Base-by-base conservation (phyloP, 2,888 invertebrate species). In the Bursaphelenchus okinawaensis region DNA sequence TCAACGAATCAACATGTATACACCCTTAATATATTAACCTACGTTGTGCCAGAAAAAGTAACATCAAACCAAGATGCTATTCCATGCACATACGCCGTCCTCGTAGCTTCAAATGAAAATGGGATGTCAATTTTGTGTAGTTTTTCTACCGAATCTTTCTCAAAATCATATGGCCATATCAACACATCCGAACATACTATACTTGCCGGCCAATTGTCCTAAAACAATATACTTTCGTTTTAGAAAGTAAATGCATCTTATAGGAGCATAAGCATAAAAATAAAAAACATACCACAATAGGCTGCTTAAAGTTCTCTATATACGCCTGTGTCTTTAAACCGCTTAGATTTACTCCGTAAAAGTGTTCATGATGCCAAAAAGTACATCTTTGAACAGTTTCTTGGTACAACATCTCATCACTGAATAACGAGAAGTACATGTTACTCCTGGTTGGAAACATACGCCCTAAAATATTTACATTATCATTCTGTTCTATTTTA, bases 41-140 rank as follows among this genome's bases (percentile, higher is more conserved):
- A 85, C 85, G 78, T 81, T 59, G 81, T 75, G 40, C 96, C 95
- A 66, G 91, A 89, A 85, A 98, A 96, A 72, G 94, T 90, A 24
- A 96, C 95, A 85, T 98, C 95, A 84, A 98, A 98, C 73, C 98
- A 98, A 86, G 98, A 96, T 20, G 96, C 96, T 71, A 98, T 86
- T 0, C 96, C 96, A 81, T 98, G 96, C 74, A 95, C 91, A 58
- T 92, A 91, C 26, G 93, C 94, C 0, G 93, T 90, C 84, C 93
- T 91, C 75, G 91, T 87, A 75, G 94, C 87, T 79, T 90, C 90
- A 86, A 94, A 96, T 84, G 91, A 90, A 70, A 96, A 88, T 55
- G 95, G 94, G 79, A 98, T 91, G 84, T 93, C 91, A 83, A 98
- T 95, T 80, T 89, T 88, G 84, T 96, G 93, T 78, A 98, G 87